Percentiles rank a stretch among this genome's conserved stretches.
Evolutionary conservation across 1,140 invertebrate genomes (phyloP).

Genomic region (Phenacoccus solenopsis): DNA sequence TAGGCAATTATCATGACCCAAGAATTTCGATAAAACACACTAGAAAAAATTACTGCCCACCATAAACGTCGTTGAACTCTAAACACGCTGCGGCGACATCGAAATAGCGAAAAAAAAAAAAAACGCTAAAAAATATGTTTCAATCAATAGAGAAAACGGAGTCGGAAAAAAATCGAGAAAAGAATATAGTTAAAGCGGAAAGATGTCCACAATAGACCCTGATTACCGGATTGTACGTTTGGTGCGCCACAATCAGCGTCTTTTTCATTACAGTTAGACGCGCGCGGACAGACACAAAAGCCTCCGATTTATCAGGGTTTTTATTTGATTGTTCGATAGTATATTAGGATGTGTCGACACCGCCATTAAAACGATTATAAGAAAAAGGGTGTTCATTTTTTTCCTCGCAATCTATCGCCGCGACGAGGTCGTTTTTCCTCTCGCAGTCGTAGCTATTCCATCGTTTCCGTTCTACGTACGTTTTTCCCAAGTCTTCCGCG

Average conservation of each 20-base stretch:
- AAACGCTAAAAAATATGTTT: not conserved
- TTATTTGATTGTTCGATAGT: conserved; percentile 3
- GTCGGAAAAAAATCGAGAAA: no score
- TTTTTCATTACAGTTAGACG: not conserved
- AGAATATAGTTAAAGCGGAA: not conserved
- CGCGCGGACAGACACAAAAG: not conserved
- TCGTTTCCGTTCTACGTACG: not conserved
- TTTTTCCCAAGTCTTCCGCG: not conserved
- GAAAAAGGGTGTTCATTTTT: conserved; percentile 2
- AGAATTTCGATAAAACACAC: no score
- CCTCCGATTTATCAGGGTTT: conserved; percentile 1
- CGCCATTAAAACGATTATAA: conserved; percentile 2
- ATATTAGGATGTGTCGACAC: conserved; percentile 1
- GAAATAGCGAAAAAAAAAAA: not conserved
- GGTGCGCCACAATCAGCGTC: not conserved
- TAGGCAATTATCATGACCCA: no score
- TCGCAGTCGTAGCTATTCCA: no score
- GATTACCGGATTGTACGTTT: not conserved
- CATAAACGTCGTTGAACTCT: not conserved
- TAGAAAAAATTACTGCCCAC: not conserved
- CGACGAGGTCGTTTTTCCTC: not conserved
- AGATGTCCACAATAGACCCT: not conserved
- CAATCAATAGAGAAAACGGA: not conserved
- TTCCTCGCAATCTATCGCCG: not conserved
- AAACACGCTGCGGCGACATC: no score